Evolutionary conservation across 2,113 vertebrate species (phyloP).

Genomic region (Camelus bactrianus): DNA sequence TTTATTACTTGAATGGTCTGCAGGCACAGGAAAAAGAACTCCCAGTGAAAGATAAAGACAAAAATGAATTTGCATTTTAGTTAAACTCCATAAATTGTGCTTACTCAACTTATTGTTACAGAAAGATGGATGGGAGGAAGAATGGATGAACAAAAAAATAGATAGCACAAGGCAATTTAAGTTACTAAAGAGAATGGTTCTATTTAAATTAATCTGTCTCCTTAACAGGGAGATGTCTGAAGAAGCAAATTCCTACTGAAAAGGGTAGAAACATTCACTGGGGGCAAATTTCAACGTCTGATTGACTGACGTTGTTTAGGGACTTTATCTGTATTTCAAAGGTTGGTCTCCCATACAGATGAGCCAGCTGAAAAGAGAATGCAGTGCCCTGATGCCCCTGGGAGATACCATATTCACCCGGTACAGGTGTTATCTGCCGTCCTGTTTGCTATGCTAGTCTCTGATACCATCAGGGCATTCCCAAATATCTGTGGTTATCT

Average conservation of each 20-base stretch:
- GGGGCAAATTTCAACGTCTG: conserved; percentile 14
- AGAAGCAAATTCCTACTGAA: neutral
- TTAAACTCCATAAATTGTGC: neutral
- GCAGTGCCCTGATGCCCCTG: neutral
- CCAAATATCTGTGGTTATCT: neutral
- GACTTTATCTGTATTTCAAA: conserved; percentile 55
- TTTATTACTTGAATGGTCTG: neutral
- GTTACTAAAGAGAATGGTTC: neutral
- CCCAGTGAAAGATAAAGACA: neutral
- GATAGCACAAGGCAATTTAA: neutral
- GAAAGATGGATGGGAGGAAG: neutral
- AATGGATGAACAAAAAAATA: neutral
- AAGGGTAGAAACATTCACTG: neutral
- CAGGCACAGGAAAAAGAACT: neutral
- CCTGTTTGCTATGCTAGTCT: neutral
- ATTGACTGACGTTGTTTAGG: neutral
- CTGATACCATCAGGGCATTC: neutral
- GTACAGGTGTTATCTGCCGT: neutral
- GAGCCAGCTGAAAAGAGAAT: neutral
- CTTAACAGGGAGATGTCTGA: neutral
- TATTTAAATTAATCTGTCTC: neutral
- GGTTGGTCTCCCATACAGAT: neutral
- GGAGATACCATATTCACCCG: neutral
- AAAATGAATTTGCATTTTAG: neutral
- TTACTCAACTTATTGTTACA: neutral